Percentiles rank a stretch among this genome's conserved stretches.
Evolutionary conservation across 2,888 invertebrate species (phyloP).

Genomic region (Scrobipalpa costella): DNA sequence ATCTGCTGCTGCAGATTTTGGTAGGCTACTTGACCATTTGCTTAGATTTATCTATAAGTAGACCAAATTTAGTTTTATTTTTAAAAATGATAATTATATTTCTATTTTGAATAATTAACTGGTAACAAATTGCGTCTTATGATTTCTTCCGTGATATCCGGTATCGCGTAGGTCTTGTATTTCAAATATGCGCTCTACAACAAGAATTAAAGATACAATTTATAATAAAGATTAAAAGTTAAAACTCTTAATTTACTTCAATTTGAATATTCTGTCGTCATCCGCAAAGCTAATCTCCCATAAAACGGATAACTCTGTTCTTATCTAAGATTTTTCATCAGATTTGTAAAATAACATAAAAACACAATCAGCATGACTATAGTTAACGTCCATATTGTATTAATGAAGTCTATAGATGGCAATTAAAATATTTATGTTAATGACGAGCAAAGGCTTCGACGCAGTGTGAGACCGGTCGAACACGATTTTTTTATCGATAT

Average conservation of each 20-base stretch:
- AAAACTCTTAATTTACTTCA: neutral
- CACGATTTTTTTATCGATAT: constrained; percentile 50
- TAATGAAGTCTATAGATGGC: constrained; percentile 54
- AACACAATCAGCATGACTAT: constrained; percentile 46
- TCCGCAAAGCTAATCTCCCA: constrained; percentile 44
- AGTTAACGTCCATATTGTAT: constrained; percentile 51
- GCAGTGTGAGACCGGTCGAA: constrained; percentile 57
- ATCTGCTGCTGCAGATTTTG: too few species aligned
- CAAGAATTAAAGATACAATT: neutral
- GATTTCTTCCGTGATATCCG: too few species aligned
- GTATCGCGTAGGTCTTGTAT: neutral
- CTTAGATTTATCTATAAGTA: too few species aligned
- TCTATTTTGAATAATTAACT: too few species aligned
- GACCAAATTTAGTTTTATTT: too few species aligned
- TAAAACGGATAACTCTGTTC: constrained; percentile 46
- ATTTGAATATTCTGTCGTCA: constrained; percentile 44
- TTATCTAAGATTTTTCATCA: constrained; percentile 40
- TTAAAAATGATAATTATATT: too few species aligned
- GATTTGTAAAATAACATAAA: constrained; percentile 40
- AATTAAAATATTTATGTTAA: constrained; percentile 77
- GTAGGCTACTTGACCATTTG: too few species aligned
- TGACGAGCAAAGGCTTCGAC: constrained; percentile 44
- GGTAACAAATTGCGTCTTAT: too few species aligned
- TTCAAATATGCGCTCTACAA: neutral
- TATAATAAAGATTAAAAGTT: neutral